These are phyloP conservation scores for Plagodis pulveraria DNA, from an alignment of 2,888 invertebrate genomes.

Conservation along the genomic window DNA sequence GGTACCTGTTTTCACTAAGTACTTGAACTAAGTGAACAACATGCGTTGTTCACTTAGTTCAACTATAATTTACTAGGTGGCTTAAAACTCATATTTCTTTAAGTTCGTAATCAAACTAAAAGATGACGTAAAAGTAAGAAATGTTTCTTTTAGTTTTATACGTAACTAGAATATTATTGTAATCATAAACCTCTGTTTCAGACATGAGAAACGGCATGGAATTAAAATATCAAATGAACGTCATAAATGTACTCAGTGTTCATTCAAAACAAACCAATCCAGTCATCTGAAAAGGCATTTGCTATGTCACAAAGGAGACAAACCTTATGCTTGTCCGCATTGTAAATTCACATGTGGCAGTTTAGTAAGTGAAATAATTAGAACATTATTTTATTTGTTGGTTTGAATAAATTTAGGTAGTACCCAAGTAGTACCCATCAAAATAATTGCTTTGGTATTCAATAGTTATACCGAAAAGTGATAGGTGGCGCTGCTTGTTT, in stretches of 20 bases:
- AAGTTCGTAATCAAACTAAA: neutral
- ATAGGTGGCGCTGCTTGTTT: conserved; percentile 25
- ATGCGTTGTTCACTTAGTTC: neutral
- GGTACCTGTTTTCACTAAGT: neutral
- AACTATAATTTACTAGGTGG: too few species aligned
- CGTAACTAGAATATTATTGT: neutral
- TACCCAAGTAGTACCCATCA: too few species aligned
- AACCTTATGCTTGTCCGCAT: conserved; percentile 94
- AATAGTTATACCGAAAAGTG: neutral
- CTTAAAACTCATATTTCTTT: too few species aligned
- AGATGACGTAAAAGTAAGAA: conserved; percentile 38
- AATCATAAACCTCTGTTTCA: conserved; percentile 53
- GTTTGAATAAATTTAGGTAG: too few species aligned
- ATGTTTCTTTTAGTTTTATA: too few species aligned
- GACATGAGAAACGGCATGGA: conserved; percentile 86
- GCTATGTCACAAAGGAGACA: conserved; percentile 91
- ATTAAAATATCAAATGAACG: conserved; percentile 69
- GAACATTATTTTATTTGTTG: too few species aligned
- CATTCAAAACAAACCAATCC: conserved; percentile 87
- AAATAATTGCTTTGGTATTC: too few species aligned
- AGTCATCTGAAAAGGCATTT: conserved; percentile 92
- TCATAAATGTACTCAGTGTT: conserved; percentile 87
- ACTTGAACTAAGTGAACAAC: too few species aligned
- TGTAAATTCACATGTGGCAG: conserved; percentile 92
- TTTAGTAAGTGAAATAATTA: conserved; percentile 82